These are phyloP conservation scores for Monochamus alternatus DNA, from an alignment of 2,888 invertebrate species.

Conservation along the genomic window DNA sequence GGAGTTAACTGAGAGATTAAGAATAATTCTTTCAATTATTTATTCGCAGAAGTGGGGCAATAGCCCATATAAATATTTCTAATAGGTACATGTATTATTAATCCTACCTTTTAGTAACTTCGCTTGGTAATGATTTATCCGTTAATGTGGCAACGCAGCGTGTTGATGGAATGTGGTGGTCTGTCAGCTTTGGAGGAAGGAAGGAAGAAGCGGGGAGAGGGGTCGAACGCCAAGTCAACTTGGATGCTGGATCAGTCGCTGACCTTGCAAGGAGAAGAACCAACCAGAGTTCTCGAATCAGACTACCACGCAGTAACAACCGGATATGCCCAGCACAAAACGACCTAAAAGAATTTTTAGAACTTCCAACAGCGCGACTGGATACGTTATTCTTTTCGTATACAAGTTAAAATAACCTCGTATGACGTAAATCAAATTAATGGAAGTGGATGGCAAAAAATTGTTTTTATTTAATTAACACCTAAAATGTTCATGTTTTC, in stretches of 20 bases:
- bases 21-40: too few relatives aligned
- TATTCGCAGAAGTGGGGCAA: too few relatives aligned
- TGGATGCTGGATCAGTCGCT: constrained; percentile 70
- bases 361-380: constrained; percentile 30
- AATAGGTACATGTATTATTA: background rate
- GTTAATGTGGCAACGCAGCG: constrained; percentile 60
- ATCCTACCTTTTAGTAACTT: background rate
- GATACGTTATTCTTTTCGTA: constrained; percentile 17
- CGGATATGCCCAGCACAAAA: constrained; percentile 66
- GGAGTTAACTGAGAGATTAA: too few relatives aligned
- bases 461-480: too few relatives aligned
- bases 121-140: constrained; percentile 19
- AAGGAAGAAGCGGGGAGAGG: constrained; percentile 66
- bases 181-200: constrained; percentile 64
- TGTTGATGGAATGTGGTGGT: constrained; percentile 63
- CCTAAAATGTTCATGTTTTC: too few relatives aligned
- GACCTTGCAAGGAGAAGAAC: constrained; percentile 70
- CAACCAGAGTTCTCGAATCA: constrained; percentile 56
- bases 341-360: constrained; percentile 58
- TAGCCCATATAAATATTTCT: too few relatives aligned
- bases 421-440: too few relatives aligned
- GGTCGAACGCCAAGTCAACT: constrained; percentile 44
- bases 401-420: too few relatives aligned
- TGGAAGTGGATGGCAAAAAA: too few relatives aligned
- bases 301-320: constrained; percentile 63